These are phyloP conservation scores for Stictocephala bisonia DNA, from an alignment of 2,888 invertebrate genomes.

Conservation along the genomic window DNA sequence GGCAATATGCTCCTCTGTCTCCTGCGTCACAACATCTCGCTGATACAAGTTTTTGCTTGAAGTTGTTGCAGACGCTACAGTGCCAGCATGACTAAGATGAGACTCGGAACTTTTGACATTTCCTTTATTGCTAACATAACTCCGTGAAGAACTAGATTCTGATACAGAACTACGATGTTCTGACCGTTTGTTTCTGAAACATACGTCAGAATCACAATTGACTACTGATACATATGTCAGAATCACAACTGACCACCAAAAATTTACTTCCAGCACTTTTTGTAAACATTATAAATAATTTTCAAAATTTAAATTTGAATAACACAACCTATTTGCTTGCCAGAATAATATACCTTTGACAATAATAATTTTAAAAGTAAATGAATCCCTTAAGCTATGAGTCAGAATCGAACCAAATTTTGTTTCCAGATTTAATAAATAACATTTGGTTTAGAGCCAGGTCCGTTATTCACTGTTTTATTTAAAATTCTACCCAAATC, in stretches of 20 bases:
- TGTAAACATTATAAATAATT: too few relatives aligned
- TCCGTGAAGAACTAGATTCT: constrained; percentile 32
- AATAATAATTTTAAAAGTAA: too few relatives aligned
- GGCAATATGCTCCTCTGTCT: constrained; percentile 32
- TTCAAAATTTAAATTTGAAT: too few relatives aligned
- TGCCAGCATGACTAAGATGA: constrained; percentile 38
- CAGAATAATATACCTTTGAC: too few relatives aligned
- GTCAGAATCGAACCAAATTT: too few relatives aligned
- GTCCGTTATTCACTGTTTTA: too few relatives aligned
- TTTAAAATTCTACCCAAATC: too few relatives aligned
- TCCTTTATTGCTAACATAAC: constrained; percentile 34
- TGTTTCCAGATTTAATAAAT: too few relatives aligned
- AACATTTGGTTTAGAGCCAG: too few relatives aligned
- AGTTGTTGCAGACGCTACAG: constrained; percentile 17
- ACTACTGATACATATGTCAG: constrained; percentile 1
- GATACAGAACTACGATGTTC: constrained; percentile 39
- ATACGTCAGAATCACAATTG: background rate
- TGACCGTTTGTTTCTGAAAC: constrained; percentile 32
- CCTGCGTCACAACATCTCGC: constrained; percentile 10
- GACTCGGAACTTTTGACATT: constrained; percentile 29
- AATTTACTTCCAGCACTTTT: too few relatives aligned
- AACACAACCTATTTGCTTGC: too few relatives aligned
- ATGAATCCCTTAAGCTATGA: too few relatives aligned
- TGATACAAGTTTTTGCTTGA: constrained; percentile 33
- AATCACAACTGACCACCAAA: background rate